Base-by-base conservation (phyloP, 1,140 invertebrate genomes). In the Bombus balteatus region DNA sequence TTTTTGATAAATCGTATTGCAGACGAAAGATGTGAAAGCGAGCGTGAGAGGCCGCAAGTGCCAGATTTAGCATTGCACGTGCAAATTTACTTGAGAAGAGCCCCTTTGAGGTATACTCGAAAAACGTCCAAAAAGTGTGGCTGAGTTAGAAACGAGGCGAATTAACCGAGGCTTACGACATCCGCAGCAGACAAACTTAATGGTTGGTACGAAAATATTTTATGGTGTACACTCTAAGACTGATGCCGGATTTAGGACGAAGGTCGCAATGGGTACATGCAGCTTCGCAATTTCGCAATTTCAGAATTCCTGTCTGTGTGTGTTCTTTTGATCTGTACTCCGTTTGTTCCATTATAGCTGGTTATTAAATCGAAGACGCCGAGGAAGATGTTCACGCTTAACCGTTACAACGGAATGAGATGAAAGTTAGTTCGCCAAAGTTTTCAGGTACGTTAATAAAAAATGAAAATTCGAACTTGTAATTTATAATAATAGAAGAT, bases 191-290 rank as follows among this genome's bases (percentile, higher is more conserved):
- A 81, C 80, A 59, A 43, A 53, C 53, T 62, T 41, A 73, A 81
- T 57, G 70, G n/a, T 37, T 32, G 70, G 53, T 59, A 74, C 80
- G 12, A 62, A 73, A 81, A 81, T 81, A 81, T 81, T 81, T 81
- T 62, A 81, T 81, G 70, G 80, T 81, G 80, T 74, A 70, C 80
- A 32, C 68, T 81, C 68, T 59, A 73, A 74, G 9, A 53, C 80
- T 10, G 37, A 28, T 8, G 80, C 80, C 80, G n/a, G 70, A 81
- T 81, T 81, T 81, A 81, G 80, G 80, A 81, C 78, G 80, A 81
- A 81, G 80, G 80, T 81, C 80, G 70, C 79, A 32, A 72, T 62
- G 80, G 53, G 47, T 22, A 53, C 47, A 53, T 53, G 70, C 34
- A 18, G 41, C 39, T 39, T 62, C n/a, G 70, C 22, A 32, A 73